Evolutionary conservation across 2,113 vertebrate genomes (phyloP), one percentile per base, ranked within the genome.

Genomic region (Prunella fulvescens): DNA sequence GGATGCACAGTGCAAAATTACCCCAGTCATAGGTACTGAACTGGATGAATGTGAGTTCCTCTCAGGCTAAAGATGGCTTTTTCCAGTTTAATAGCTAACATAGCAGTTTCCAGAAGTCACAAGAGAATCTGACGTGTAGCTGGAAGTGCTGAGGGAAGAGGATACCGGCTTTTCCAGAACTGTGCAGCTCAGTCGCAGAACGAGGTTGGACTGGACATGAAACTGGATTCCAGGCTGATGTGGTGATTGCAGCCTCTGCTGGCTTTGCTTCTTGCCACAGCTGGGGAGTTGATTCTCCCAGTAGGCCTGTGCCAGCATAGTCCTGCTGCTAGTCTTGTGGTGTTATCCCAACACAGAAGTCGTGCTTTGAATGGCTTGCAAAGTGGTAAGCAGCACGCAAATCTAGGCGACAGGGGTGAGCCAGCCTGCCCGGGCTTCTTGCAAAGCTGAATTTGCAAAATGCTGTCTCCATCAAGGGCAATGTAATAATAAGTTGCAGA

Each of bases 211-310:
- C 94, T 95, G 95, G 95, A 88, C 86, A 16, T 67, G 88, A 93
- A 96, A 95, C 94, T 93, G 72, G 94, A 97, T 96, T 97, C 95
- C 95, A 93, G 92, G 80, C 76, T 97, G 95, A 96, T 69, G 86
- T 97, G 95, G 92, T 94, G 95, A 94, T 95, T 96, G 94, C 88
- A 93, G 91, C 81, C 86, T 93, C 69, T 0, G 20, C 56, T 0
- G 56, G 76, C 88, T 92, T 92, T 95, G 58, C 92, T 90, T 90
- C 94, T 95, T 96, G 88, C 96, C 94, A 74, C 95, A 96, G 64
- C 82, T 96, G 88, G 86, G 69, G 72, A 94, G 51, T 51, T 90
- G 92, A 86, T 94, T 81, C 92, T 95, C 94, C 80, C 67, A 51
- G 60, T 28, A 90, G 80, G 72, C 76, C 80, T 56, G 47, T 70